A percentile compares a stretch with the other conserved stretches of the same genome.
Evolutionary conservation across 2,888 invertebrate genomes (phyloP).

Genomic region (Meteorus colon): DNA sequence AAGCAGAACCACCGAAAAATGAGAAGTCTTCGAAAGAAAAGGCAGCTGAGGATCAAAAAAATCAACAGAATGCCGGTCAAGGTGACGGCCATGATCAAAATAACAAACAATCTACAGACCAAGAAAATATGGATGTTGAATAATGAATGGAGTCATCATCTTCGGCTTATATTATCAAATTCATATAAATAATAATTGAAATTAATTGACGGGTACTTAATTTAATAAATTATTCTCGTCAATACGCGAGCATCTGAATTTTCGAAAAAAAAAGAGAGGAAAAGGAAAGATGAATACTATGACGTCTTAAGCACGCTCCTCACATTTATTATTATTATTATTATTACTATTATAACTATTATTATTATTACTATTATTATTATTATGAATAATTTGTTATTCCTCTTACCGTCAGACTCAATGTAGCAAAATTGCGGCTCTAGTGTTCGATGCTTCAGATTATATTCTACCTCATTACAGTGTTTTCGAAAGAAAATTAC

Average conservation of each 20-base stretch:
- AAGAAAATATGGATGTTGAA: constrained; percentile 74
- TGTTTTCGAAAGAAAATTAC: constrained; percentile 14
- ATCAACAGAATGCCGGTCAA: constrained; percentile 60
- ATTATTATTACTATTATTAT: constrained; percentile 34
- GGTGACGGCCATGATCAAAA: constrained; percentile 60
- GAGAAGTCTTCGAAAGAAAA: constrained; percentile 70
- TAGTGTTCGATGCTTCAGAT: not conserved
- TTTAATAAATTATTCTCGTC: constrained; percentile 39
- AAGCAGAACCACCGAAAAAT: constrained; percentile 79
- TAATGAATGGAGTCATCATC: constrained; percentile 55
- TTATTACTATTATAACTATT: not conserved
- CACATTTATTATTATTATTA: constrained; percentile 24
- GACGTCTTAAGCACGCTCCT: constrained; percentile 14
- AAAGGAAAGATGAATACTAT: constrained; percentile 17
- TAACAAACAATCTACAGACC: constrained; percentile 60
- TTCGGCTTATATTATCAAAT: not conserved
- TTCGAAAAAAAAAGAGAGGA: constrained; percentile 1
- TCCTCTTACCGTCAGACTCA: not conserved
- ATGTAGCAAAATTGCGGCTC: not conserved
- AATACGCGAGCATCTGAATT: constrained; percentile 37
- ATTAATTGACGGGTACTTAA: constrained; percentile 38
- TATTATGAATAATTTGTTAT: not conserved
- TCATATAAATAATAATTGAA: constrained; percentile 35
- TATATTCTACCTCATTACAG: constrained; percentile 25
- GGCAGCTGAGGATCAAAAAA: constrained; percentile 63